These are phyloP conservation scores for Aromia moschata DNA, from an alignment of 2,888 invertebrate species.

Conservation along the genomic window DNA sequence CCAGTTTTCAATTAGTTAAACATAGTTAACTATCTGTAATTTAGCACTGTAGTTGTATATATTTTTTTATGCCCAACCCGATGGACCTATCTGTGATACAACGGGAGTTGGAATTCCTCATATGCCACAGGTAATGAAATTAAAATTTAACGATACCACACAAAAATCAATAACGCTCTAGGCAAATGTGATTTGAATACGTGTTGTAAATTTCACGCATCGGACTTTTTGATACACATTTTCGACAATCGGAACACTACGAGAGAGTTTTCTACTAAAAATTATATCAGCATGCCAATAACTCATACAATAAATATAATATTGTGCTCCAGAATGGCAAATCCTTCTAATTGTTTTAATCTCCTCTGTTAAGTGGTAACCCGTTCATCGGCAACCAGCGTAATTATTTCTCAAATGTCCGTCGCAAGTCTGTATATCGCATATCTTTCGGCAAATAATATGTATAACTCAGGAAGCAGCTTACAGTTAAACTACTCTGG, in stretches of 20 bases:
- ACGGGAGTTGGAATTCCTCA: background rate
- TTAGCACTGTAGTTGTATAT: too few relatives aligned
- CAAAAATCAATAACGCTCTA: constrained; percentile 8
- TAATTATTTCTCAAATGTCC: constrained; percentile 22
- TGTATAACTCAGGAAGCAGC: constrained; percentile 46
- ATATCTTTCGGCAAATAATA: constrained; percentile 40
- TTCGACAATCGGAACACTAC: too few relatives aligned
- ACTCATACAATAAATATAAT: too few relatives aligned
- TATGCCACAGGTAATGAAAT: constrained; percentile 5
- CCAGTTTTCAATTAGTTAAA: too few relatives aligned
- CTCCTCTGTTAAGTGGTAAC: constrained; percentile 17
- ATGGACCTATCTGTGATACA: background rate
- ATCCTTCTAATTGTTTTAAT: constrained; percentile 26
- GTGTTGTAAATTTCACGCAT: constrained; percentile 3
- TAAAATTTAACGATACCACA: background rate
- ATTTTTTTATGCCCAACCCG: too few relatives aligned
- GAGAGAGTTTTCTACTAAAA: too few relatives aligned
- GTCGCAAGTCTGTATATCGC: constrained; percentile 21
- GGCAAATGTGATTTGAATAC: constrained; percentile 1
- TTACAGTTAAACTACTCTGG: constrained; percentile 54
- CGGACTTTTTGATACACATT: too few relatives aligned
- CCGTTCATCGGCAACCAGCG: constrained; percentile 13
- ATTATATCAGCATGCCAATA: too few relatives aligned
- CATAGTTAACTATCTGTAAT: too few relatives aligned
- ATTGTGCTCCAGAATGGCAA: too few relatives aligned